phyloP scores from a whole-genome alignment of 2,113 vertebrate species.

The Astur gentilis region DNA sequence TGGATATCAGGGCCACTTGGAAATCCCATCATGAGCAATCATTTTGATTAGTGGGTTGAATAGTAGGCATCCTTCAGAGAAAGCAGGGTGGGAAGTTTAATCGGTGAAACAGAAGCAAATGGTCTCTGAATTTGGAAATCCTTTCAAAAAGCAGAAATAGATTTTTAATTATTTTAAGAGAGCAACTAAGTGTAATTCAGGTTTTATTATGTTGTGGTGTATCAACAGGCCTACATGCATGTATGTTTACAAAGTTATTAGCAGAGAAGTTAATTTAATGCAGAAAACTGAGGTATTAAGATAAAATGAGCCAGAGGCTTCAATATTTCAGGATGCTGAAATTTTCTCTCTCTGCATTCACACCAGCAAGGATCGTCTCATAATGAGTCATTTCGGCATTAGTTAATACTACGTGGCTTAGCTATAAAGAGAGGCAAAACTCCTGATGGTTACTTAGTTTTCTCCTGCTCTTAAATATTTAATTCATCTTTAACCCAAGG shows the following conservation, averaged over 20 bases:
- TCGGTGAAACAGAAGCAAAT: not conserved
- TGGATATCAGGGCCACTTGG: not conserved
- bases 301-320: not conserved
- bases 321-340: not conserved
- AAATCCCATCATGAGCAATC: not conserved
- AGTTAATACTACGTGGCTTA: not conserved
- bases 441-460: not conserved
- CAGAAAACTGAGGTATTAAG: not conserved
- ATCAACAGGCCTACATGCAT: not conserved
- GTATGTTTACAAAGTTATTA: not conserved
- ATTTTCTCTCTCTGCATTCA: not conserved
- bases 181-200: accelerated
- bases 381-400: not conserved
- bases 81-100: not conserved
- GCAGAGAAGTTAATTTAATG: not conserved
- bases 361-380: not conserved
- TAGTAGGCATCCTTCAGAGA: not conserved
- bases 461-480: conserved; percentile 7
- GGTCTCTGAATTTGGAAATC: not conserved
- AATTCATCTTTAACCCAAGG: not conserved
- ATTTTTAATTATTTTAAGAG: not conserved
- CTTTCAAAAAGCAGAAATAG: not conserved
- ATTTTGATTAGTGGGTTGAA: not conserved
- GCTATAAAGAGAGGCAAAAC: not conserved
- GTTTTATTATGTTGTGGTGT: not conserved